Conservation (phyloP, 2,888 invertebrate genomes). For the Rhamphomyia laevipes region DNA sequence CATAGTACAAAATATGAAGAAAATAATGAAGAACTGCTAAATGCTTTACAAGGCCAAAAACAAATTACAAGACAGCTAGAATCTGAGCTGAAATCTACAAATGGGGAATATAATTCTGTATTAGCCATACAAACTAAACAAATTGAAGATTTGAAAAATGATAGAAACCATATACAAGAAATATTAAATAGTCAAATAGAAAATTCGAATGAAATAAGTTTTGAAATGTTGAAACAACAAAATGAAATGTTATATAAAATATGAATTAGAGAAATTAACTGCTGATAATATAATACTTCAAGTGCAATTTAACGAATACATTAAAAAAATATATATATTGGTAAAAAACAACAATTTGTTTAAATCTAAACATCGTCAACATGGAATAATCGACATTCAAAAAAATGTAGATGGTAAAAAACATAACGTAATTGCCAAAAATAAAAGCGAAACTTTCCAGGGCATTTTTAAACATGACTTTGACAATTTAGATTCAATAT, state of each 20-base stretch:
- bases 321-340: not conserved
- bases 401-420: not conserved
- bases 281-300: constrained; percentile 64
- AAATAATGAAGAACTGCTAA: constrained; percentile 68
- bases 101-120: constrained; percentile 62
- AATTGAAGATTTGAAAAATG: constrained; percentile 64
- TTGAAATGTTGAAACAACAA: constrained; percentile 56
- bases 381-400: not conserved
- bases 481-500: constrained; percentile 67
- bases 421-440: not conserved
- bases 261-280: constrained; percentile 73
- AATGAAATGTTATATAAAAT: constrained; percentile 75
- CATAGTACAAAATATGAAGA: constrained; percentile 49
- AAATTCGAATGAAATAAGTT: constrained; percentile 42
- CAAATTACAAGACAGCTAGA: constrained; percentile 86
- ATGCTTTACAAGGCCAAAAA: constrained; percentile 89
- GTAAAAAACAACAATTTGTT: not conserved
- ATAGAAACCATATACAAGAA: constrained; percentile 76
- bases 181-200: constrained; percentile 29
- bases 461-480: constrained; percentile 72
- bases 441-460: not conserved
- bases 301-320: constrained; percentile 23
- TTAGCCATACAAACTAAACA: constrained; percentile 64
- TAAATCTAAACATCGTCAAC: not conserved
- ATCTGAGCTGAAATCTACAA: constrained; percentile 73